These are phyloP conservation scores for Acrobasis consociella DNA, from an alignment of 2,888 invertebrate genomes.

Conservation along the genomic window DNA sequence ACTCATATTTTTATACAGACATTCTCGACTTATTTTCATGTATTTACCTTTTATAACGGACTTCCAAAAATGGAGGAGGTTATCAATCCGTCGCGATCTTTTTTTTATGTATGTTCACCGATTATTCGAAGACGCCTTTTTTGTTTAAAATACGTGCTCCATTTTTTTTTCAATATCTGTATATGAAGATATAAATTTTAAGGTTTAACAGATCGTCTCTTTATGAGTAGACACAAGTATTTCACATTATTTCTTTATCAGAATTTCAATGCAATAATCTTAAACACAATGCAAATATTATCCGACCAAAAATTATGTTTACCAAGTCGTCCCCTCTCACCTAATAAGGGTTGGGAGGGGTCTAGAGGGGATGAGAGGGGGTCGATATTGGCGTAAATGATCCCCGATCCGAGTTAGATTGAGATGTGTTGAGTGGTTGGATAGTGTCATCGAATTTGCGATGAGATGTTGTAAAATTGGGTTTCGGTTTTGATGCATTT, in stretches of 20 bases:
- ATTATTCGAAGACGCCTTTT: too few species aligned
- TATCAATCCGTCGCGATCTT: too few species aligned
- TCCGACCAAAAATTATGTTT: slow-evolving; percentile 33
- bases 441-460: slow-evolving; percentile 22
- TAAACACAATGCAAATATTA: slow-evolving; percentile 23
- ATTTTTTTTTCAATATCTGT: too few species aligned
- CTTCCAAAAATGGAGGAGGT: too few species aligned
- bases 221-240: not conserved
- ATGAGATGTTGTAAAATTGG: slow-evolving; percentile 15
- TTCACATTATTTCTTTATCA: not conserved
- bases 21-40: too few species aligned
- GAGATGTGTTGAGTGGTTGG: slow-evolving; percentile 20
- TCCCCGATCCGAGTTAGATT: slow-evolving; percentile 54
- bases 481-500: slow-evolving; percentile 2
- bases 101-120: too few species aligned
- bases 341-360: slow-evolving; percentile 31
- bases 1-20: too few species aligned
- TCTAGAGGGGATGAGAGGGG: slow-evolving; percentile 29
- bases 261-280: slow-evolving; percentile 15
- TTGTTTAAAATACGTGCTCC: too few species aligned
- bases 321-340: slow-evolving; percentile 27
- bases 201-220: too few species aligned
- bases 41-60: too few species aligned
- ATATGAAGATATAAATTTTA: too few species aligned
- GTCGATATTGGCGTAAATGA: slow-evolving; percentile 67